phyloP scores from a whole-genome alignment of 2,113 vertebrate genomes.

The Rhineura floridana region DNA sequence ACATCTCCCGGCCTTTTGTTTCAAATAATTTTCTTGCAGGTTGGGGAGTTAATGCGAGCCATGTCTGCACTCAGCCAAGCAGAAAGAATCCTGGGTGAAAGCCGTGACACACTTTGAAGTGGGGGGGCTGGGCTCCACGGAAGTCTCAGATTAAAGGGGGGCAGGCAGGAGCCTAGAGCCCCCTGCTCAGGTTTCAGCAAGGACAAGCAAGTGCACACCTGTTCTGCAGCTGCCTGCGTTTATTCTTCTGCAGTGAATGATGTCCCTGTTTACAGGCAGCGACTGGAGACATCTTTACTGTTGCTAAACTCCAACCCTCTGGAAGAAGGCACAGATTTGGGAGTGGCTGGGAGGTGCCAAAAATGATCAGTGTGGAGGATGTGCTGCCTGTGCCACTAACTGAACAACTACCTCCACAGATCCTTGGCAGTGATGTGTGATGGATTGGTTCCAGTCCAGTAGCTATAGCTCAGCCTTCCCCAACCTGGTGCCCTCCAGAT shows the following conservation, averaged over 20 bases:
- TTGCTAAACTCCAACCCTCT: no score
- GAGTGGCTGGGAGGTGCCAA: no score
- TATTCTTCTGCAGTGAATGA: constrained; percentile 37
- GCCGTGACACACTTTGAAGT: constrained; percentile 46
- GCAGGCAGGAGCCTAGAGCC: neutral
- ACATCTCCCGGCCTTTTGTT: constrained; percentile 85
- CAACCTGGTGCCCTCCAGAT: no score
- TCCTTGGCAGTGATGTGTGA: no score
- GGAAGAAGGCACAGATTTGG: no score
- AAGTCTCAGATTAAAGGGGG: constrained; percentile 32
- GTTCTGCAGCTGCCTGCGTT: neutral
- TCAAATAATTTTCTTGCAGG: constrained; percentile 86
- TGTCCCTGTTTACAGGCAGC: neutral
- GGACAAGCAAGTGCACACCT: constrained; percentile 35
- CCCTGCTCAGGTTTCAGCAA: constrained; percentile 11
- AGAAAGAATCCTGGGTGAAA: constrained; percentile 67
- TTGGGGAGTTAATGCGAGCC: constrained; percentile 84
- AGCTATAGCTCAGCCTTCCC: no score
- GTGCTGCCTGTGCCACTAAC: no score
- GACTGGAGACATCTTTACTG: no score
- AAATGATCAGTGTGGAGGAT: no score
- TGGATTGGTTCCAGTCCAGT: no score
- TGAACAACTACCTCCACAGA: no score
- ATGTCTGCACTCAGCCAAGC: constrained; percentile 83
- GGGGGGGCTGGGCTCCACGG: constrained; percentile 19